Evolutionary conservation across 2,888 invertebrate genomes (phyloP).

Genomic region (Zelleria hepariella): DNA sequence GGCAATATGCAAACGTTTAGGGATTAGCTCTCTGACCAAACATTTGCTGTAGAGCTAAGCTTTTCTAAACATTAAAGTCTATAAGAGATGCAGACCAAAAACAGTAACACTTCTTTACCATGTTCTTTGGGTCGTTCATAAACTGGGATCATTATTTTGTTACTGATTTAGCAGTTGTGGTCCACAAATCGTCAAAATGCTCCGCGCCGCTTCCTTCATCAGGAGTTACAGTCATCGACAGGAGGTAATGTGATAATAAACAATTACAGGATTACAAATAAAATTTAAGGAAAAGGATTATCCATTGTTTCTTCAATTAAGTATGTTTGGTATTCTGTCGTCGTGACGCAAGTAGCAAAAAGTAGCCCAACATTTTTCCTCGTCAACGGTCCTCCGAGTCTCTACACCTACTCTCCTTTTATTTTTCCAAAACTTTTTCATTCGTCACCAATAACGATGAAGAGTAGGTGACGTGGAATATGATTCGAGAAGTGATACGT

Average conservation of each 20-base stretch:
- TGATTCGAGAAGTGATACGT: too few relatives aligned
- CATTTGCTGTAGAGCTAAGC: slow-evolving; percentile 40
- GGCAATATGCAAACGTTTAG: slow-evolving; percentile 38
- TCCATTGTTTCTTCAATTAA: too few relatives aligned
- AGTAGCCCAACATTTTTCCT: too few relatives aligned
- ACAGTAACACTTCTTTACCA: neutral
- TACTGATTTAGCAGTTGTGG: slow-evolving; percentile 10
- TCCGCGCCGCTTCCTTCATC: slow-evolving; percentile 59
- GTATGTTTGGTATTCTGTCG: too few relatives aligned
- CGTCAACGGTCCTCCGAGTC: too few relatives aligned
- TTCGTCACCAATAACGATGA: too few relatives aligned
- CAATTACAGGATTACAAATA: neutral
- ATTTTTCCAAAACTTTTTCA: too few relatives aligned
- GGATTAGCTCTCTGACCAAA: slow-evolving; percentile 36
- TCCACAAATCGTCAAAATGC: slow-evolving; percentile 35
- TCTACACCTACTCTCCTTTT: too few relatives aligned
- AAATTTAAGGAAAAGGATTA: neutral
- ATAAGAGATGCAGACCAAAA: neutral
- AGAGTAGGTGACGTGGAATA: too few relatives aligned
- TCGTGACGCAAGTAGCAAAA: too few relatives aligned
- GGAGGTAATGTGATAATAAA: neutral
- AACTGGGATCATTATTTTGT: slow-evolving; percentile 10
- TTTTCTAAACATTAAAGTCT: slow-evolving; percentile 26
- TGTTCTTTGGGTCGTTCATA: neutral
- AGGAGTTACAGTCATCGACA: slow-evolving; percentile 55